Base-by-base conservation (phyloP, 1,140 invertebrate genomes). In the Ridgeia piscesae region DNA sequence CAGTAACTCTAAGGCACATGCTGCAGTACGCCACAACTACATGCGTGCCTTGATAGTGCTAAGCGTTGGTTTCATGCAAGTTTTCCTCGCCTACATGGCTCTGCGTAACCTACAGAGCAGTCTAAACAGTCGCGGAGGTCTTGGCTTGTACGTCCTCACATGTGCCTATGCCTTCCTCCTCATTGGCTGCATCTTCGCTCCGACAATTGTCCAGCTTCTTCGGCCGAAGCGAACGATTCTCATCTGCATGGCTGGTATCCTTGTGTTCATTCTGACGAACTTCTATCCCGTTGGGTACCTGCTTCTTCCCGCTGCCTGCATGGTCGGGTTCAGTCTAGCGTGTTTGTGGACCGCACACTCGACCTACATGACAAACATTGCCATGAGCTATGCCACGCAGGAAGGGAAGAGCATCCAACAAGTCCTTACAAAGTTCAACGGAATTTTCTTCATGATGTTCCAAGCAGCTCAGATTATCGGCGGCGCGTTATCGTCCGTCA, bases 121-220 rank as follows among this genome's bases (percentile, higher is more conserved):
- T 91, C 50, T 95, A 31, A 93, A 94, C 48, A 93, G 94, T 42
- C 93, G 92, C 31, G 94, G 94, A 31, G 93, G 94, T 0, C 92
- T 95, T 6, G 94, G 94, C 27, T 48, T 93, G 34, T 77, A 89
- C 8, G 88, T 92, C 2, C 93, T 99, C 35, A 97, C 98, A 92
- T 97, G 98, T 0, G 97, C 99, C 89, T 99, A 99, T 95, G 98
- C 97, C 17, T 97, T 98, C 9, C 96, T 99, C 91, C 92, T 94
- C 17, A 34, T 94, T 27, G 94, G 94, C n/a, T 95, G 94, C 91
- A 89, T 95, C 2, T 93, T 94, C 34, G 94, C 94, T 21, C 93
- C 94, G 27, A 93, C 93, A 42, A 42, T 95, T 17, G 94, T 95
- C 21, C 94, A 94, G 58, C 93, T 92, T 42, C 92, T 95, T 48